These are phyloP conservation scores for Temnothorax curvispinosus DNA, from an alignment of 1,140 invertebrate species.

Conservation along the genomic window DNA sequence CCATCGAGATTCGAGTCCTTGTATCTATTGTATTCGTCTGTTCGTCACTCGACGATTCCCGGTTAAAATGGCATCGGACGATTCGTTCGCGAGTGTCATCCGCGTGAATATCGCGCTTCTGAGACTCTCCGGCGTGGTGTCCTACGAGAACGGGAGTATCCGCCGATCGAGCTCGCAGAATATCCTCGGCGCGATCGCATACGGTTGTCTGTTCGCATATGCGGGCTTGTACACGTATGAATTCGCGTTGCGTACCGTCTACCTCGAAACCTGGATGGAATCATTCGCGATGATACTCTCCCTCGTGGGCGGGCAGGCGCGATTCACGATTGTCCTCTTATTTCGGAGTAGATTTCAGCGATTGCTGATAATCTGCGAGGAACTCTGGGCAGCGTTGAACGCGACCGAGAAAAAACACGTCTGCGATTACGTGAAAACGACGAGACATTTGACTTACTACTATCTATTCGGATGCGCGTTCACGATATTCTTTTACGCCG, in stretches of 20 bases:
- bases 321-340: constrained; percentile 63
- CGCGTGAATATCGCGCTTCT: constrained; percentile 65
- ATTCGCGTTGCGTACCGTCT: constrained; percentile 35
- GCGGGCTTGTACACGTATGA: constrained; percentile 58
- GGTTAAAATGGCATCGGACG: not conserved
- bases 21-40: not conserved
- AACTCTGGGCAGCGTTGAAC: constrained; percentile 64
- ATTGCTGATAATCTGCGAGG: constrained; percentile 62
- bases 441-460: constrained; percentile 57
- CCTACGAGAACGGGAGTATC: not conserved
- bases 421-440: constrained; percentile 58
- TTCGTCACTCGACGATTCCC: not conserved
- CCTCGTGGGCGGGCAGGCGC: constrained; percentile 68
- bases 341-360: constrained; percentile 48
- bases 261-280: constrained; percentile 54
- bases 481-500: constrained; percentile 68
- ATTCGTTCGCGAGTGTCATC: constrained; percentile 54
- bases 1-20: not conserved
- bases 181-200: constrained; percentile 49
- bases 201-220: constrained; percentile 55
- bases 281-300: constrained; percentile 70
- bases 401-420: constrained; percentile 57
- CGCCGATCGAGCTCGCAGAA: constrained; percentile 4
- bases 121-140: constrained; percentile 66
- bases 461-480: constrained; percentile 69